Conservation (phyloP, 2,797 vertebrate genomes). For the Pipistrellus pygmaeus region DNA sequence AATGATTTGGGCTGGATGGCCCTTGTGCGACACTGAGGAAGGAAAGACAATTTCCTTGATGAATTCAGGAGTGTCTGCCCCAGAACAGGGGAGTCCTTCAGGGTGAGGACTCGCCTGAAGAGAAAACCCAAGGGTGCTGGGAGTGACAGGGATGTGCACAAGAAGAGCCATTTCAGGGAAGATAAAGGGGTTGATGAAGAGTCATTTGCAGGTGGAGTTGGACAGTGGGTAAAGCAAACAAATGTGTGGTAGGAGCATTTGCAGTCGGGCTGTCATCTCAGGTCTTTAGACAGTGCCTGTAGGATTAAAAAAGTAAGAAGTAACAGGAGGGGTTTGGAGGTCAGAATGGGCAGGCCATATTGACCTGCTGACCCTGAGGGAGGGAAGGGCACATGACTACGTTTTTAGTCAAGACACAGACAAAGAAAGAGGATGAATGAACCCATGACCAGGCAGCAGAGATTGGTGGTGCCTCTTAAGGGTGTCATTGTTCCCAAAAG, state of each 20-base stretch:
- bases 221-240: fast-evolving
- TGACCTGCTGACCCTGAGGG: fast-evolving
- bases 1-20: fast-evolving
- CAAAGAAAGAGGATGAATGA: too few species aligned
- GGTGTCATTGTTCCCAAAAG: background rate
- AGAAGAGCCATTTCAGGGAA: background rate
- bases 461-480: background rate
- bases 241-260: fast-evolving
- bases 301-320: too few species aligned
- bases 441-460: fast-evolving
- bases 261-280: fast-evolving
- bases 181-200: fast-evolving
- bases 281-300: fast-evolving
- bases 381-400: fast-evolving
- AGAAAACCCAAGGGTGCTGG: fast-evolving
- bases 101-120: fast-evolving
- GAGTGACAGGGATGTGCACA: background rate
- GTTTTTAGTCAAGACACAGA: too few species aligned
- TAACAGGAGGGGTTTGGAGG: too few species aligned
- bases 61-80: fast-evolving
- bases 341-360: fast-evolving
- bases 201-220: fast-evolving
- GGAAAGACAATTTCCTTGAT: fast-evolving
- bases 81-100: fast-evolving
- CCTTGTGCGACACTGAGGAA: fast-evolving